Evolutionary conservation across 1,140 invertebrate genomes (phyloP).

Genomic region (Drosophila miranda): DNA sequence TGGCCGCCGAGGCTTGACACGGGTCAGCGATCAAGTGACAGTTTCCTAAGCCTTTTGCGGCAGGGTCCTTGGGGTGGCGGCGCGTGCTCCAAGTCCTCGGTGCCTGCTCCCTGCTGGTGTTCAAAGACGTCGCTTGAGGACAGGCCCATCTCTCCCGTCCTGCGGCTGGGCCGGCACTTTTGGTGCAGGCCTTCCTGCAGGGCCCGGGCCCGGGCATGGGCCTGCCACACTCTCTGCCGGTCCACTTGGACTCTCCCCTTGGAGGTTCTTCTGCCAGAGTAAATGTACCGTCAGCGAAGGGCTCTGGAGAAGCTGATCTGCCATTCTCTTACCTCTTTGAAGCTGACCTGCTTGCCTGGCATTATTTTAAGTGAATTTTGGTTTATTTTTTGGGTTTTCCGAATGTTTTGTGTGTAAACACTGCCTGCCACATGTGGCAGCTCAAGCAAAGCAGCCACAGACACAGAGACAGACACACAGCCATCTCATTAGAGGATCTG

Average conservation of each 20-base stretch:
- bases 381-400: too few relatives aligned
- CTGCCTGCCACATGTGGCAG: neutral
- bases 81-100: too few relatives aligned
- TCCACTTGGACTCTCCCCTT: neutral
- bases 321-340: too few relatives aligned
- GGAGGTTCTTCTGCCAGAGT: conserved; percentile 9
- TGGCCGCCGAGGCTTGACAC: conserved; percentile 17
- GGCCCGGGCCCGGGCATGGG: conserved; percentile 37
- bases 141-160: neutral
- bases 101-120: conserved; percentile 19
- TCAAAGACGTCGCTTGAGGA: conserved; percentile 52
- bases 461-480: too few relatives aligned
- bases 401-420: too few relatives aligned
- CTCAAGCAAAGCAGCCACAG: too few relatives aligned
- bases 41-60: conserved; percentile 8
- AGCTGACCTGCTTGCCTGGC: too few relatives aligned
- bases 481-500: conserved; percentile 28
- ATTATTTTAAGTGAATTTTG: too few relatives aligned
- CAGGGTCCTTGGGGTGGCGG: conserved; percentile 1
- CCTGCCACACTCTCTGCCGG: conserved; percentile 34
- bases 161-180: neutral
- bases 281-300: too few relatives aligned
- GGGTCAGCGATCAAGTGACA: conserved; percentile 45
- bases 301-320: too few relatives aligned
- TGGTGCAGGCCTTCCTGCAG: conserved; percentile 59